A percentile compares a stretch with the other conserved stretches of the same genome.
Conservation (phyloP, 2,113 vertebrate genomes). For the Arizona elegans region DNA sequence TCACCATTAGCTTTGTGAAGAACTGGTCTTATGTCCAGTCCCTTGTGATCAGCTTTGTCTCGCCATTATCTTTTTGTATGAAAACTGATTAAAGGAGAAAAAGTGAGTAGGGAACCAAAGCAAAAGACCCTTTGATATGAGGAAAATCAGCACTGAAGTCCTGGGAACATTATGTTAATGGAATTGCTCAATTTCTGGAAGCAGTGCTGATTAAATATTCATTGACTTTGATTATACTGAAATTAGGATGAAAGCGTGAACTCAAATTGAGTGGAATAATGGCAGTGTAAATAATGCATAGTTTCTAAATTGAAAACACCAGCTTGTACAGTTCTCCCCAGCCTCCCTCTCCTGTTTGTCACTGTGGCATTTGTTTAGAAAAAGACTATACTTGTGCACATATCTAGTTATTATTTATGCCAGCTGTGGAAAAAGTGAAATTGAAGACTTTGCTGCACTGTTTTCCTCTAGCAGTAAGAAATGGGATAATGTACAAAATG, state of each 20-base stretch:
- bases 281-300: conserved; percentile 89
- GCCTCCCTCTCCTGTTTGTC: conserved; percentile 63
- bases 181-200: conserved; percentile 86
- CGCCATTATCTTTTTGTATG: conserved; percentile 14
- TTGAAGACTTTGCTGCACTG: conserved; percentile 67
- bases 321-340: conserved; percentile 70
- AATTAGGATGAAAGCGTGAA: conserved; percentile 86
- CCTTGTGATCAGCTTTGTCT: conserved; percentile 14
- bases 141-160: conserved; percentile 74
- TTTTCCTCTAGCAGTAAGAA: conserved; percentile 66
- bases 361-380: conserved; percentile 80
- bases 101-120: conserved; percentile 47
- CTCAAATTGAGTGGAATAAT: conserved; percentile 87
- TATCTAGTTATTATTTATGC: conserved; percentile 66
- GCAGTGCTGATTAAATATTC: conserved; percentile 91
- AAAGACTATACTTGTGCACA: conserved; percentile 69
- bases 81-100: conserved; percentile 38
- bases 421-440: conserved; percentile 62
- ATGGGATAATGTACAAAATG: conserved; percentile 44
- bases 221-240: conserved; percentile 90
- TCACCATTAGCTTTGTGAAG: background rate
- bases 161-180: conserved; percentile 87
- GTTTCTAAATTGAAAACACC: conserved; percentile 86
- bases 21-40: conserved; percentile 4
- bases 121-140: conserved; percentile 70